Evolutionary conservation across 2,888 invertebrate species (phyloP).

Genomic region (Hydropsyche betteni): DNA sequence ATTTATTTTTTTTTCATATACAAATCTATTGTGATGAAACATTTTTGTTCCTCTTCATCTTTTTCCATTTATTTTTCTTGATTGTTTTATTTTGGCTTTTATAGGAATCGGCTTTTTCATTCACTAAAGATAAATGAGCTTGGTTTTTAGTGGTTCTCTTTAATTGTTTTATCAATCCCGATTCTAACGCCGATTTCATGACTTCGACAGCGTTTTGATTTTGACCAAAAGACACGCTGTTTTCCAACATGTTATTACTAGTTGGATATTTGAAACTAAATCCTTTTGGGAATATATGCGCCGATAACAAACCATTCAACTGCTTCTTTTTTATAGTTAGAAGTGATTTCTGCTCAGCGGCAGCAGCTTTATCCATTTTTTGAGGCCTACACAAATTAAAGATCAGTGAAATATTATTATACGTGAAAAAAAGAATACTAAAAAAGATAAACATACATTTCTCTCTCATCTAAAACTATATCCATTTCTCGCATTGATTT

Average conservation of each 20-base stretch:
- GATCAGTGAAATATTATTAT: not conserved
- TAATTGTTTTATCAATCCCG: slow-evolving; percentile 61
- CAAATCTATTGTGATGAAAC: not conserved
- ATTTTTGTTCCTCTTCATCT: slow-evolving; percentile 37
- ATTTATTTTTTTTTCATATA: no score
- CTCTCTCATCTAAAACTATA: slow-evolving; percentile 84
- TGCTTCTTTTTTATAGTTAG: slow-evolving; percentile 65
- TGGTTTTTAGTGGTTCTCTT: slow-evolving; percentile 63
- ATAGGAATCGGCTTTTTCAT: slow-evolving; percentile 45
- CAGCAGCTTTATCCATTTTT: slow-evolving; percentile 56
- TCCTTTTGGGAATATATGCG: slow-evolving; percentile 73
- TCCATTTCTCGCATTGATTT: slow-evolving; percentile 91
- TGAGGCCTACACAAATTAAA: slow-evolving; percentile 53
- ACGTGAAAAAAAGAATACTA: not conserved
- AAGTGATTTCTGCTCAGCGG: slow-evolving; percentile 61
- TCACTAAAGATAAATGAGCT: slow-evolving; percentile 59
- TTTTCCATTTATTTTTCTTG: slow-evolving; percentile 51
- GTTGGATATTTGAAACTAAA: slow-evolving; percentile 73
- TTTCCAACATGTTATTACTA: slow-evolving; percentile 56
- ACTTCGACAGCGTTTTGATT: slow-evolving; percentile 62
- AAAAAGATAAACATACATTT: slow-evolving; percentile 60
- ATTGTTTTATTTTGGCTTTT: slow-evolving; percentile 32
- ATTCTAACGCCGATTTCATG: slow-evolving; percentile 62
- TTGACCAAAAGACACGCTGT: slow-evolving; percentile 53
- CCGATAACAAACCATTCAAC: slow-evolving; percentile 64